Conservation (phyloP, 2,797 vertebrate species). For the Syngnathus rostellatus region DNA sequence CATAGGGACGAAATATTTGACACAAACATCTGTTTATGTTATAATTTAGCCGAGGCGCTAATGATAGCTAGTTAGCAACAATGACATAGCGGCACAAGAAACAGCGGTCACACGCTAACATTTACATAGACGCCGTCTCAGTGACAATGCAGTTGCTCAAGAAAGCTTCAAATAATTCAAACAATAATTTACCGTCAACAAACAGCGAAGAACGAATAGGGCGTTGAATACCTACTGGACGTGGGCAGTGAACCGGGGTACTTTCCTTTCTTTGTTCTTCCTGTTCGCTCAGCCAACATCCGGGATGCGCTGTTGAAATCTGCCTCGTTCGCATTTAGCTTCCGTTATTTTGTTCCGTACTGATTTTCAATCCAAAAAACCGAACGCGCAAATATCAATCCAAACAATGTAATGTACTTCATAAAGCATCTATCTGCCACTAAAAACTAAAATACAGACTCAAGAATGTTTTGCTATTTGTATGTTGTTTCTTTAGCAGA, state of each 20-base stretch:
- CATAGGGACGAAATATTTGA: background rate
- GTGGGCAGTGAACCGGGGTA: conserved; percentile 34
- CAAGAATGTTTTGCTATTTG: too few relatives aligned
- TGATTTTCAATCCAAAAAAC: background rate
- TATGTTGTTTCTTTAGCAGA: too few relatives aligned
- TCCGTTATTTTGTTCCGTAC: background rate
- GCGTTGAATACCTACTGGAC: background rate
- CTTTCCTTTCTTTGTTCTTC: conserved; percentile 61
- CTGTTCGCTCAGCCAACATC: conserved; percentile 41
- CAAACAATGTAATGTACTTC: too few relatives aligned
- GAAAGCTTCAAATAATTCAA: accelerated
- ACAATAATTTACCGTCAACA: conserved; percentile 33
- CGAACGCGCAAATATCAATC: background rate
- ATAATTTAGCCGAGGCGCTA: conserved; percentile 6
- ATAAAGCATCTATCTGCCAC: too few relatives aligned
- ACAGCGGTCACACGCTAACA: conserved; percentile 12
- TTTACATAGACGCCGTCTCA: background rate
- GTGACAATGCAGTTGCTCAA: background rate
- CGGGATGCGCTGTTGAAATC: conserved; percentile 26
- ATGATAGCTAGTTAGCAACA: conserved; percentile 40
- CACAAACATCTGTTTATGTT: background rate
- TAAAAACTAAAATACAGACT: too few relatives aligned
- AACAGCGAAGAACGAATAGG: background rate
- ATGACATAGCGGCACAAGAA: conserved; percentile 24
- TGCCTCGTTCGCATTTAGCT: conserved; percentile 21